A percentile compares a stretch with the other conserved stretches of the same genome.
Conservation (phyloP, 2,113 vertebrate genomes). For the Quiscalus mexicanus region DNA sequence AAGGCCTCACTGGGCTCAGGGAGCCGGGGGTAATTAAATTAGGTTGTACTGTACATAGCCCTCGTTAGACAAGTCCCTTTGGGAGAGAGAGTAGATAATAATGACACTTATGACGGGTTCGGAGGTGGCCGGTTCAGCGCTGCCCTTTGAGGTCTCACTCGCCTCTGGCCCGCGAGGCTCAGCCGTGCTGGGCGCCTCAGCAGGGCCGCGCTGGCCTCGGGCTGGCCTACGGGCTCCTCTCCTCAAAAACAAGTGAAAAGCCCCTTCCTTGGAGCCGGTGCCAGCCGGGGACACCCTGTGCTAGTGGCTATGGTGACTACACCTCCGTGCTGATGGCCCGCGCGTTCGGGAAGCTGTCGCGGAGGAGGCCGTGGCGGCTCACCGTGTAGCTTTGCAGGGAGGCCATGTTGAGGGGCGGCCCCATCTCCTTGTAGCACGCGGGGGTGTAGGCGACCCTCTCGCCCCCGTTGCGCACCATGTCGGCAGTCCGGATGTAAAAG, state of each 20-base stretch:
- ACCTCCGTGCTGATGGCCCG: slow-evolving; percentile 94
- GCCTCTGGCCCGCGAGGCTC: background rate
- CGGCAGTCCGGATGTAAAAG: slow-evolving; percentile 88
- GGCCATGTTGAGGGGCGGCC: slow-evolving; percentile 81
- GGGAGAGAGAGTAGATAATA: slow-evolving; percentile 29
- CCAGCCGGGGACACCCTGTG: background rate
- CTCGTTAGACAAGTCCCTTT: slow-evolving; percentile 65
- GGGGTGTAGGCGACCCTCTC: slow-evolving; percentile 86
- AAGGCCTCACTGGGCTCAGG: background rate
- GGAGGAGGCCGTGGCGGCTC: slow-evolving; percentile 76
- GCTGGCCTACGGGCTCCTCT: background rate
- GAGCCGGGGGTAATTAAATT: background rate
- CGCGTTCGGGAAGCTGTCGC: slow-evolving; percentile 84
- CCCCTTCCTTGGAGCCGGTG: background rate
- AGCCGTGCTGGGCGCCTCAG: background rate
- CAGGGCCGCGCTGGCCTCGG: background rate
- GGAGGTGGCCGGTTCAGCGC: background rate
- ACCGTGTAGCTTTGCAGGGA: slow-evolving; percentile 79
- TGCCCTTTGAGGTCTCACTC: background rate
- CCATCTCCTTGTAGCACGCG: slow-evolving; percentile 85
- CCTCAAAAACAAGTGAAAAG: background rate
- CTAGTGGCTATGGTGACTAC: slow-evolving; percentile 66
- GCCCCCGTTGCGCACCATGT: slow-evolving; percentile 89
- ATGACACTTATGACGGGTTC: background rate
- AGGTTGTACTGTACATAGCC: slow-evolving; percentile 60